Evolutionary conservation across 2,888 invertebrate genomes (phyloP).

Genomic region (Bellardia pandia): DNA sequence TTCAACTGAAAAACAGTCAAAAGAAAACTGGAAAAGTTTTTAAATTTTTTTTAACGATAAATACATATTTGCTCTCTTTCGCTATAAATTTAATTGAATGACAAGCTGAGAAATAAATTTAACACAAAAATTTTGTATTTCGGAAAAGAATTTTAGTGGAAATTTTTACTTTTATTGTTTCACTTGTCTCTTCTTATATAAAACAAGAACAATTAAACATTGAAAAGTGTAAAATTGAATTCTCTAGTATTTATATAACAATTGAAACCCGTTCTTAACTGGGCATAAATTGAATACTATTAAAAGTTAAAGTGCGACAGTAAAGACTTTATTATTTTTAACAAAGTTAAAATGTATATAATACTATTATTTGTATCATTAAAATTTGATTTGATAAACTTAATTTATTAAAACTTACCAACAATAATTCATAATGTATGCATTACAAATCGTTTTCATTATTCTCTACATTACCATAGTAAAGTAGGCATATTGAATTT

Average conservation of each 20-base stretch:
- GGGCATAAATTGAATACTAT: not conserved
- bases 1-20: slow-evolving; percentile 24
- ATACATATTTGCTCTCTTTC: slow-evolving; percentile 15
- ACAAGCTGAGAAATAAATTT: slow-evolving; percentile 23
- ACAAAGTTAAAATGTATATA: too few relatives aligned
- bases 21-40: slow-evolving; percentile 42
- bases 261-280: slow-evolving; percentile 27
- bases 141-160: slow-evolving; percentile 3
- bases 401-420: too few relatives aligned
- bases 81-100: slow-evolving; percentile 51
- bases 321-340: too few relatives aligned
- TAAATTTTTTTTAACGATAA: slow-evolving; percentile 19
- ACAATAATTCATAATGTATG: too few relatives aligned
- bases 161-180: not conserved
- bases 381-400: too few relatives aligned
- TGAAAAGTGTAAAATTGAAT: slow-evolving; percentile 12
- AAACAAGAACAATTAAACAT: slow-evolving; percentile 6
- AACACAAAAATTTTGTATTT: slow-evolving; percentile 4
- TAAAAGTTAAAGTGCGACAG: too few relatives aligned
- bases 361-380: too few relatives aligned
- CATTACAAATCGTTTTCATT: too few relatives aligned
- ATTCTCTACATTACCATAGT: too few relatives aligned
- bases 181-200: slow-evolving; percentile 16
- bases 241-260: slow-evolving; percentile 25
- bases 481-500: too few relatives aligned